phyloP scores from a whole-genome alignment of 2,113 vertebrate genomes.

The Sylvia atricapilla region DNA sequence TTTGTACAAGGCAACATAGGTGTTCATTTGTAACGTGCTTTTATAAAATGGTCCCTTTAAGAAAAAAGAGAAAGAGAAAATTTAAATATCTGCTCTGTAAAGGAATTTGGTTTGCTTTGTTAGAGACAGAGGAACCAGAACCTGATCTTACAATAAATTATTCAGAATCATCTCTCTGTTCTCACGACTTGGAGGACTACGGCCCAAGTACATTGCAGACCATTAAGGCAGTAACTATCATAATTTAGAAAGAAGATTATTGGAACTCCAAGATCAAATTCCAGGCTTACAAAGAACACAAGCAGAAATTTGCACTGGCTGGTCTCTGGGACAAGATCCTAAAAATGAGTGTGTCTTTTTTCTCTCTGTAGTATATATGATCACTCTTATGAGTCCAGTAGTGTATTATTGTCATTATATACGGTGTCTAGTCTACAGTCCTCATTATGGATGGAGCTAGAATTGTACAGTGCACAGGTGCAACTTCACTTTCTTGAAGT shows the following conservation, averaged over 20 bases:
- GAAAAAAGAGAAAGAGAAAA: background rate
- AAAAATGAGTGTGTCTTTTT: background rate
- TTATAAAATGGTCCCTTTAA: conserved; percentile 75
- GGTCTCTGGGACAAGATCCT: background rate
- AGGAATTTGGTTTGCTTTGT: background rate
- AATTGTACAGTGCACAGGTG: background rate
- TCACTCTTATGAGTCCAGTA: background rate
- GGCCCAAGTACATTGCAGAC: background rate
- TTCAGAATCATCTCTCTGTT: background rate
- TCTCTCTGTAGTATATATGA: background rate
- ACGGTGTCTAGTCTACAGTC: background rate
- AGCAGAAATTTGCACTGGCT: background rate
- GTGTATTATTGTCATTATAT: background rate
- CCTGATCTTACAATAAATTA: background rate
- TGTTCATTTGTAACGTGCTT: conserved; percentile 84
- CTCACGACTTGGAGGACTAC: background rate
- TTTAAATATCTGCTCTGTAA: background rate
- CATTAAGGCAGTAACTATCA: background rate
- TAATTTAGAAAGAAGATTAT: background rate
- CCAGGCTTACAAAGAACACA: background rate
- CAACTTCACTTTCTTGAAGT: background rate
- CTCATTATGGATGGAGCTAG: background rate
- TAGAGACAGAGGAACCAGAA: background rate
- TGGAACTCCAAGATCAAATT: background rate
- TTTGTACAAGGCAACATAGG: conserved; percentile 95